Evolutionary conservation across 2,113 vertebrate species (phyloP).

Genomic region (Trachemys scripta): DNA sequence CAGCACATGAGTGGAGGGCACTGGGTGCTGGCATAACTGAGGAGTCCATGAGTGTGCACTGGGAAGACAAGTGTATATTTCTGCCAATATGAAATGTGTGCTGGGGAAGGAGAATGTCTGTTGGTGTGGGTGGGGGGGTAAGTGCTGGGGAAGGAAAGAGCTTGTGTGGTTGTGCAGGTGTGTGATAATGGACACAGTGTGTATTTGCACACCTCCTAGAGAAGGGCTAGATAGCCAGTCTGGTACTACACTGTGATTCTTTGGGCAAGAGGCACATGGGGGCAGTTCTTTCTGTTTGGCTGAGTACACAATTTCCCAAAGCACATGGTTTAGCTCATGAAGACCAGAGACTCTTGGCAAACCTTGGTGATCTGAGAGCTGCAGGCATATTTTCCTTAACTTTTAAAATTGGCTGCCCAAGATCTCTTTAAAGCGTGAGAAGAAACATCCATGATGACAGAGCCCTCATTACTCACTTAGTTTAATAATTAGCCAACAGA

Average conservation of each 20-base stretch:
- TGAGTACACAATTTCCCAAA: conserved; percentile 39
- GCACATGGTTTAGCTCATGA: background rate
- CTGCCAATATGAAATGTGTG: background rate
- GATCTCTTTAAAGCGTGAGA: background rate
- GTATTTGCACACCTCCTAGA: conserved; percentile 2
- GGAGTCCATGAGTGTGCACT: background rate
- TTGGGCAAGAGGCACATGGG: background rate
- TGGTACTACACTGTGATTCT: fast-evolving
- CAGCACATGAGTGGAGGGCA: background rate
- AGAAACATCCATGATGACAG: background rate
- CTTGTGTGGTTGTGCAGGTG: background rate
- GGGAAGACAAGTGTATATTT: fast-evolving
- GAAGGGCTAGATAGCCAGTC: background rate
- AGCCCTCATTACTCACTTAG: background rate
- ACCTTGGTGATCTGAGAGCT: conserved; percentile 14
- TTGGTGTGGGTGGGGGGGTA: background rate
- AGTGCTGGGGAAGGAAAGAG: background rate
- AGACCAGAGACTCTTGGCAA: conserved; percentile 8
- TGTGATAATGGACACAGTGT: background rate
- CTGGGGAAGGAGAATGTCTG: background rate
- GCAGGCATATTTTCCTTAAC: background rate
- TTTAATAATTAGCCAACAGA: background rate
- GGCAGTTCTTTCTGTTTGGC: background rate
- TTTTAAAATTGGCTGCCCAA: background rate
- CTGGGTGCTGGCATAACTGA: fast-evolving